A percentile compares a stretch with the other conserved stretches of the same genome.
These are phyloP conservation scores for Goniozus legneri DNA, from an alignment of 1,140 invertebrate species.

Conservation along the genomic window DNA sequence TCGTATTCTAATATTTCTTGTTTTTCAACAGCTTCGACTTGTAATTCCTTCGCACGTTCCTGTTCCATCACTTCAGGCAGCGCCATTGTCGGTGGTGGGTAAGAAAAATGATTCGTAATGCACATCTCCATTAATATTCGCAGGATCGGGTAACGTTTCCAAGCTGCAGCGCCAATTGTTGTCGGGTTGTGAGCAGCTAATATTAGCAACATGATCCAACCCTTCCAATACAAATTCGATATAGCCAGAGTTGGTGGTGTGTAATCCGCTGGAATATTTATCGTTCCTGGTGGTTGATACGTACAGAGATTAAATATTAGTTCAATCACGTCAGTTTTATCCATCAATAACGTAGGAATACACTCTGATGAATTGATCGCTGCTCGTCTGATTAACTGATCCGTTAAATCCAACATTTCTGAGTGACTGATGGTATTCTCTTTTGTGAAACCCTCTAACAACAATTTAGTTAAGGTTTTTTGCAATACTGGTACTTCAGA, in stretches of 20 bases:
- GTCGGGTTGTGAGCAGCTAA: conserved; percentile 88
- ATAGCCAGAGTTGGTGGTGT: conserved; percentile 87
- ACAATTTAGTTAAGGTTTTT: conserved; percentile 75
- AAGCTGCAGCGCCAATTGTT: conserved; percentile 80
- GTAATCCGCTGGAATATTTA: conserved; percentile 80
- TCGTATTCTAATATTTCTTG: conserved; percentile 90
- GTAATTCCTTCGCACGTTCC: conserved; percentile 62
- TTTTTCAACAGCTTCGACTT: conserved; percentile 71
- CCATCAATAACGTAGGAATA: conserved; percentile 66
- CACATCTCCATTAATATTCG: conserved; percentile 94
- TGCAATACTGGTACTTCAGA: conserved; percentile 85
- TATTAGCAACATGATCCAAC: conserved; percentile 87
- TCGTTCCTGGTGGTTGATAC: conserved; percentile 92
- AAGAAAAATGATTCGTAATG: conserved; percentile 85
- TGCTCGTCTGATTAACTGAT: conserved; percentile 81
- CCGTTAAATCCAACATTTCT: conserved; percentile 81
- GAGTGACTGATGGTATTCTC: conserved; percentile 77
- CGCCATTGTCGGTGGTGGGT: conserved; percentile 70
- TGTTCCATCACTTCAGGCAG: conserved; percentile 62
- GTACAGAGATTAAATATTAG: conserved; percentile 85
- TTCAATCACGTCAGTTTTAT: conserved; percentile 84
- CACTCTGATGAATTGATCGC: conserved; percentile 69
- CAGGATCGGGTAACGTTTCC: conserved; percentile 90
- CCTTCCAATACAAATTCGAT: conserved; percentile 89
- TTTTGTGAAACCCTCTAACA: conserved; percentile 81